Conservation (phyloP, 2,113 vertebrate species). For the Pituophis catenifer region DNA sequence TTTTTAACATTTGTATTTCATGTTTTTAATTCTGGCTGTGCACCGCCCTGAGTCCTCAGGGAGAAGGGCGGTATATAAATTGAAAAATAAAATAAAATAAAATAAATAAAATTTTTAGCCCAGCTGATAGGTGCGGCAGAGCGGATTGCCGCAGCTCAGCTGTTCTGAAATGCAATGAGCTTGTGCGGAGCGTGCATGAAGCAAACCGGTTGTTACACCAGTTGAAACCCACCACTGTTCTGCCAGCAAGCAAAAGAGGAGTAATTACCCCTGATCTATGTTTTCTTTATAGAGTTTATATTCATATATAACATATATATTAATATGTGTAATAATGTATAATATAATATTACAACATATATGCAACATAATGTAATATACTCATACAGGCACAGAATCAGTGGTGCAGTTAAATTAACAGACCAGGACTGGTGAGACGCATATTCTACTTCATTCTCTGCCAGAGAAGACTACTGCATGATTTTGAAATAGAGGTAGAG, state of each 20-base stretch:
- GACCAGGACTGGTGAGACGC: not conserved
- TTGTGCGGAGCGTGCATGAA: too few relatives aligned
- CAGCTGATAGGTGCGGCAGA: too few relatives aligned
- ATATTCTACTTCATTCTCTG: not conserved
- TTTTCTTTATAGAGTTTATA: not conserved
- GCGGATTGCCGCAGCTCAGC: too few relatives aligned
- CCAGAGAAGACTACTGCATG: not conserved
- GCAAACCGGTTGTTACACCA: too few relatives aligned
- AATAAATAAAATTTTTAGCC: too few relatives aligned
- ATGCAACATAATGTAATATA: not conserved
- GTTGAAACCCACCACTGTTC: not conserved
- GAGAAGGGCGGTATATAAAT: too few relatives aligned
- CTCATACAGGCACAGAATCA: not conserved
- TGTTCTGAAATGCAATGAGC: too few relatives aligned
- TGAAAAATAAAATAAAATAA: too few relatives aligned
- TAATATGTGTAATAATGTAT: not conserved
- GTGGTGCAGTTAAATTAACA: not conserved
- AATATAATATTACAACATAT: not conserved
- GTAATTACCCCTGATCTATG: not conserved
- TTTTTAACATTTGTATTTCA: too few relatives aligned
- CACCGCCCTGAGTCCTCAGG: too few relatives aligned
- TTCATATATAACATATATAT: not conserved
- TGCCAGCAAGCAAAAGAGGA: not conserved
- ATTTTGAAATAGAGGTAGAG: not conserved
- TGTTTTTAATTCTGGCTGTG: too few relatives aligned